phyloP scores from a whole-genome alignment of 2,888 invertebrate species.

The Acleris cristana region DNA sequence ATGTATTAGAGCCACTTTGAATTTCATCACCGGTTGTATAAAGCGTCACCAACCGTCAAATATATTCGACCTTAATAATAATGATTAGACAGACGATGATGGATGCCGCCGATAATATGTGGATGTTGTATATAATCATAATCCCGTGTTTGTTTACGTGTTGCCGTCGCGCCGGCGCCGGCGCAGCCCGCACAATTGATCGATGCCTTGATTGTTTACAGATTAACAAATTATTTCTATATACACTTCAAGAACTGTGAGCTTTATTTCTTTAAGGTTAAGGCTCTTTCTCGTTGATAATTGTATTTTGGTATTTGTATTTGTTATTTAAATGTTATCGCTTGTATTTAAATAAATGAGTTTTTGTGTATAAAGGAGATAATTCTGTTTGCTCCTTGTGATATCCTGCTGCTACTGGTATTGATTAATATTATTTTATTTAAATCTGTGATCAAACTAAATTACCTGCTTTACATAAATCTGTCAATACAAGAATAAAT shows the following conservation, averaged over 20 bases:
- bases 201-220: slow-evolving; percentile 44
- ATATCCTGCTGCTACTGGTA: slow-evolving; percentile 22
- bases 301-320: neutral
- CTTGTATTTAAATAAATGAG: slow-evolving; percentile 22
- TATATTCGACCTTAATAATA: slow-evolving; percentile 20
- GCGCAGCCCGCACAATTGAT: slow-evolving; percentile 59
- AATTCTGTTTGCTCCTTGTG: slow-evolving; percentile 21
- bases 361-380: slow-evolving; percentile 22
- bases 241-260: neutral
- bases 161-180: slow-evolving; percentile 52
- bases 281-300: no score
- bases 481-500: no score
- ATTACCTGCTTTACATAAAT: no score
- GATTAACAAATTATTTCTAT: slow-evolving; percentile 21
- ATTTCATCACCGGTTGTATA: no score
- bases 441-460: no score
- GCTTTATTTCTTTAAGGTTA: neutral
- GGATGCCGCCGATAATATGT: slow-evolving; percentile 59
- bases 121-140: slow-evolving; percentile 58
- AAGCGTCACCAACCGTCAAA: slow-evolving; percentile 12
- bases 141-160: slow-evolving; percentile 66
- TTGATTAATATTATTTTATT: neutral
- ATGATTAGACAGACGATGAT: slow-evolving; percentile 49
- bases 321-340: slow-evolving; percentile 23
- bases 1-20: no score